Evolutionary conservation across 53 echinoderm and acorn worm species (phyloP).

Genomic region (Echinometra lucunter): DNA sequence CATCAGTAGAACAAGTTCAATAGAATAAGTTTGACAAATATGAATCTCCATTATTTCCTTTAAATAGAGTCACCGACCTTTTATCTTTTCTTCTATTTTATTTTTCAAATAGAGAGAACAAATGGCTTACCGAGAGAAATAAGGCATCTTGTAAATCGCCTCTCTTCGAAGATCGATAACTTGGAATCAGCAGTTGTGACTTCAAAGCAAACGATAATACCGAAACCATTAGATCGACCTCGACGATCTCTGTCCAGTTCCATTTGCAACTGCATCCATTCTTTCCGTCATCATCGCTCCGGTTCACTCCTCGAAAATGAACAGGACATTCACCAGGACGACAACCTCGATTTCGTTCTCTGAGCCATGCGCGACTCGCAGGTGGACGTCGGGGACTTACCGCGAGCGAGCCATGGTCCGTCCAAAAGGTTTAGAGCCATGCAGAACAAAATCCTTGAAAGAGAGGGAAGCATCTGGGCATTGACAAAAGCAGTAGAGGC

Average conservation of each 20-base stretch:
- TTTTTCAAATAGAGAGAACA: background rate
- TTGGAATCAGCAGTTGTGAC: background rate
- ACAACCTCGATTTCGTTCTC: background rate
- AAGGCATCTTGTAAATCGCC: background rate
- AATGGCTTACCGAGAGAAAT: background rate
- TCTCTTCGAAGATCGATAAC: background rate
- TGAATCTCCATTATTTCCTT: background rate
- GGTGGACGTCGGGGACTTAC: background rate
- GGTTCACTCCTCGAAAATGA: background rate
- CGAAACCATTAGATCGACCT: background rate
- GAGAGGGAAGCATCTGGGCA: background rate
- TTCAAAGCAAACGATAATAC: background rate
- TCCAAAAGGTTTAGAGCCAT: slow-evolving; percentile 6
- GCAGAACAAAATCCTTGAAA: background rate
- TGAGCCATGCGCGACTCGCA: background rate
- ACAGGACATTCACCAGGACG: background rate
- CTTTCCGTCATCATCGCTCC: background rate
- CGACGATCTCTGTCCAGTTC: background rate
- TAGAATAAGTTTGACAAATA: background rate
- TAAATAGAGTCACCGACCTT: background rate
- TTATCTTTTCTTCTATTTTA: background rate
- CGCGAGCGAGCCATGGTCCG: background rate
- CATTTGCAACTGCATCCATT: slow-evolving; percentile 8
- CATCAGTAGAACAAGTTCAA: background rate
- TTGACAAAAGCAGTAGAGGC: slow-evolving; percentile 13